Base-by-base conservation (phyloP, 2,797 vertebrate species). In the Sciurus carolinensis region DNA sequence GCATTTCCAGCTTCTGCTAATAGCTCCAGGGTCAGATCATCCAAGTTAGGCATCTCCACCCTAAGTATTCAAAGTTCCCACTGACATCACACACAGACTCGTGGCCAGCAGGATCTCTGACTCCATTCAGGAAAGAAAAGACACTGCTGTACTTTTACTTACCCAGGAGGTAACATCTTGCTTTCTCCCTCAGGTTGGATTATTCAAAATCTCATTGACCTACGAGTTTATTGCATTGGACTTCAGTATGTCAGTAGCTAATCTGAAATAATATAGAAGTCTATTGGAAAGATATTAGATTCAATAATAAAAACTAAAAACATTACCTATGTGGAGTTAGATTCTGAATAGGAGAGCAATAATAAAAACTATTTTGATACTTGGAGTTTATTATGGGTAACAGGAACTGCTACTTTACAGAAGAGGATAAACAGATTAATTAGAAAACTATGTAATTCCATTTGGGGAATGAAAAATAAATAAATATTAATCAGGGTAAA, bases 51-150 rank as follows among this genome's bases (percentile, higher is more conserved):
- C 54, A 7, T 81, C 95, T 94, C 96, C 96, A 96, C 94, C 96
- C 97, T 95, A n/a, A 67, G 52, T 28, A 90, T 47, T 95, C 90
- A 86, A 28, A 96, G 85, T 97, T 96, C 94, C 96, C 97, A 96
- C 73, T 93, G 97, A 97, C 90, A 86, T 94, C 96, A 93, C 90
- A 87, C 5, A 5, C 5, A 24, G 28, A 84, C 4, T 26, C 22
- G 3, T 14, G 26, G 94, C 94, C 91, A 90, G 52, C 82, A 96
- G 83, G 92, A 57, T 88, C 66, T 86, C 87, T 92, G 10, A 77
- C 76, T 91, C 59, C 76, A 59, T 26, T 87, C 54, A 42, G 22
- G 20, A 79, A 50, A 91, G 30, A 93, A 92, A 79, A 90, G 42
- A 79, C 69, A 79, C 12, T 5, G 0, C 15, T 44, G 36, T 28